Evolutionary conservation across 2,113 vertebrate genomes (phyloP).

Genomic region (Caranx melampygus): DNA sequence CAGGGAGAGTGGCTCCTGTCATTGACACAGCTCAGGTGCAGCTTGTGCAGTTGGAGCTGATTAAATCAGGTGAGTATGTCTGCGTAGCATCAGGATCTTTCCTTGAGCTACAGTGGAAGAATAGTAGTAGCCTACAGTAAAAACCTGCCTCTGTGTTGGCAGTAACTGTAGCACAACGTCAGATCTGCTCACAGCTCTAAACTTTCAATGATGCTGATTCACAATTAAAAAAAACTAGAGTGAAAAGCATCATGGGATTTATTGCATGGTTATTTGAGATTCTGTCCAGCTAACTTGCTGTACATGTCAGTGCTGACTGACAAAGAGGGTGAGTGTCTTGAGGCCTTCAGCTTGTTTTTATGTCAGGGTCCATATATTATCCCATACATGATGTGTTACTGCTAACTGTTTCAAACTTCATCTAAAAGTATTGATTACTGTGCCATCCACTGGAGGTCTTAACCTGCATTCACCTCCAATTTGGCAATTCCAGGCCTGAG

Average conservation of each 20-base stretch:
- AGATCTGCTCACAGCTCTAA: not conserved
- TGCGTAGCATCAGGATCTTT: too few relatives aligned
- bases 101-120: too few relatives aligned
- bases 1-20: too few relatives aligned
- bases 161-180: not conserved
- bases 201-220: not conserved
- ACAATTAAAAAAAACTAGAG: not conserved
- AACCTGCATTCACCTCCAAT: not conserved
- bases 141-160: not conserved
- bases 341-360: not conserved
- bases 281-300: not conserved
- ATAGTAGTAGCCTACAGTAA: too few relatives aligned
- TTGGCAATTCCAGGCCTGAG: not conserved
- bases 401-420: not conserved
- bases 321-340: not conserved
- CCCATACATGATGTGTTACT: not conserved
- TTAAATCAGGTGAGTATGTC: not conserved
- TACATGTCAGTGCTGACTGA: not conserved
- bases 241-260: not conserved
- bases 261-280: not conserved
- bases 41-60: not conserved
- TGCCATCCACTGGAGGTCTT: not conserved
- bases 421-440: not conserved
- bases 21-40: not conserved
- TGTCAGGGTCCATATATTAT: not conserved